Base-by-base conservation (phyloP, 2,888 invertebrate genomes). In the Calameuta filiformis region DNA sequence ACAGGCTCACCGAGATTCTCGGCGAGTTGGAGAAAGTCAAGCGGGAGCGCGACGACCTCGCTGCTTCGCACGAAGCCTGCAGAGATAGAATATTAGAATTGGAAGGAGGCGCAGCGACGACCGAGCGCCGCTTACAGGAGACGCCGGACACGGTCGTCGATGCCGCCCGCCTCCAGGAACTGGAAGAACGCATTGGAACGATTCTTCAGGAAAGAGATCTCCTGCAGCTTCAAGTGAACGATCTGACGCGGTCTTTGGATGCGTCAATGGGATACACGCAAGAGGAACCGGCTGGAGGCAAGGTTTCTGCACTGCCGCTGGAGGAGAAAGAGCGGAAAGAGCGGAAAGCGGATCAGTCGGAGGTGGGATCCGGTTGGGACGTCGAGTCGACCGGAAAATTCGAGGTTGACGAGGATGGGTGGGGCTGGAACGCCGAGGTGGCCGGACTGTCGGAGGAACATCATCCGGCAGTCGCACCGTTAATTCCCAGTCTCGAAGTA, bases 401-500 rank as follows among this genome's bases (percentile, higher is more conserved):
- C n/a, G 91, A 88, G 37, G 91, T 92, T 69, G 92, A 93, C 77
- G 94, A 93, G 76, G 94, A 94, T 79, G 93, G 93, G 75, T 95
- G 95, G 95, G 94, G 93, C n/a, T 94, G 93, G 92, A 93, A 92
- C 30, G 89, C 92, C 0, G 94, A 94, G 37, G 94, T 94, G 84
- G 93, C 92, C 0, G 92, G 91, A 80, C 83, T 93, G 30, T 93
- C 93, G 79, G 93, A 93, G 69, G 92, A 92, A 79, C 92, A 93
- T 81, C 89, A 91, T 33, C 71, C 83, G 0, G 69, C 78, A 0
- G 33, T 76, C 11, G 80, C 83, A 3, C 79, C 84, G 0, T 68
- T 88, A 4, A 69, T 83, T 12, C 85, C 88, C 1, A 89, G 79
- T 71, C 71, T 79, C 0, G 89, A 91, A 79, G 82, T 86, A 9